These are phyloP conservation scores for Drosophila fuyamai DNA, from an alignment of 1,140 invertebrate genomes.

Conservation along the genomic window DNA sequence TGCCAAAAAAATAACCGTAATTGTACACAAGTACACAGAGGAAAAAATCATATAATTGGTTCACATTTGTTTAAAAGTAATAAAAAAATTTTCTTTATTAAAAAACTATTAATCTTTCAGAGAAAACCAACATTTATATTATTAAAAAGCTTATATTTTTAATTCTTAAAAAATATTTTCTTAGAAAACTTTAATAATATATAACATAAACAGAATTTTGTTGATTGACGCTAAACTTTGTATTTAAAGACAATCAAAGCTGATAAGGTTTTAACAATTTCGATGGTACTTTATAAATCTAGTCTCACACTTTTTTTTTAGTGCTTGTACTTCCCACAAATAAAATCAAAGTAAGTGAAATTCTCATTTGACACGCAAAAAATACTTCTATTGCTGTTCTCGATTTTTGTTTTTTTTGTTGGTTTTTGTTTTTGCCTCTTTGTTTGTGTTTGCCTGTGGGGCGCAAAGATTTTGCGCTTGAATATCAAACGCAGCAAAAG, in stretches of 20 bases:
- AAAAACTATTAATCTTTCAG: background rate
- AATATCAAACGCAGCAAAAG: conserved; percentile 30
- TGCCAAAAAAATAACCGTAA: conserved; percentile 35
- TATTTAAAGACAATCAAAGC: no score
- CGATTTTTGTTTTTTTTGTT: conserved; percentile 7
- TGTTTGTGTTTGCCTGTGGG: conserved; percentile 22
- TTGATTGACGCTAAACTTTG: no score
- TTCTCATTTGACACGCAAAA: conserved; percentile 57
- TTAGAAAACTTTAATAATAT: background rate
- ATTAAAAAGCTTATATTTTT: no score
- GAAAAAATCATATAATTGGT: background rate
- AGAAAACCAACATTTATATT: no score
- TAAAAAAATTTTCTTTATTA: background rate
- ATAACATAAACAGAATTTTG: no score
- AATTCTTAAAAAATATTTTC: background rate
- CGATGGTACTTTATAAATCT: background rate
- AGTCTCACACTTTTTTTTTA: background rate
- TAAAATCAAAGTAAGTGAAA: conserved; percentile 57
- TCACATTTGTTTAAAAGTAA: background rate
- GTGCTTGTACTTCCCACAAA: conserved; percentile 1
- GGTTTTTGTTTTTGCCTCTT: conserved; percentile 19
- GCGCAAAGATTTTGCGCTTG: conserved; percentile 42
- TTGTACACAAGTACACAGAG: conserved; percentile 22
- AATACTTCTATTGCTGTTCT: conserved; percentile 10
- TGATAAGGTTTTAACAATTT: background rate